Evolutionary conservation across 2,888 invertebrate species (phyloP), one percentile per base, ranked within the genome.

Genomic region (Drosophila parthenogenetica): DNA sequence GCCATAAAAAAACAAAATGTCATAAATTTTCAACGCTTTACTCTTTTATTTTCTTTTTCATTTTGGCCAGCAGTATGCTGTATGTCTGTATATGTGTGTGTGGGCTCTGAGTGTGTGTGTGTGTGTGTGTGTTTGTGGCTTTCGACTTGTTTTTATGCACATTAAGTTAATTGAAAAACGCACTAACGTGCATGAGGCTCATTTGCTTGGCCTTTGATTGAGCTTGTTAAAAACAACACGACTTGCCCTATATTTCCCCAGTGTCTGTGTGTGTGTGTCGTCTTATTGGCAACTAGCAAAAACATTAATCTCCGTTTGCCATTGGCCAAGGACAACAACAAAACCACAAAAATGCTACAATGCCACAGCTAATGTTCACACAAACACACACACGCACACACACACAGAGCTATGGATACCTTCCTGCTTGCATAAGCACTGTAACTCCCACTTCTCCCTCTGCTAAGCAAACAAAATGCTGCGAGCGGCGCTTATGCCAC

Each of bases 221-320:
- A 62, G 78, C 71, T 54, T 70, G 60, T 63, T 68, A 55, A 55
- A 66, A 61, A 59, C 37, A 25, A 25, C 29, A 19, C 37, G 58
- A 59, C 53, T 55, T 68, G 62, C 8, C 49, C 55, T 19, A 68
- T 22, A 62, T 43, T 42, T 7, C 45, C 7, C 5, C 1, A 19
- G 42, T 43, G n/a, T 32, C 13, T 59, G 48, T 51, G 16, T 76
- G 13, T 76, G 45, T 74, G 86, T 78, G 22, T 67, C 64, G 61
- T 62, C 73, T 79, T 81, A 79, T 78, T 77, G 76, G 67, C 77
- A 53, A 72, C 70, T 73, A 81, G 73, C 78, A 63, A 80, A 86
- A 81, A 78, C 89, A 90, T 90, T 90, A 90, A 90, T 90, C 90
- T 90, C 90, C 89, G 91, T 83, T 90, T 82, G 82, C 91, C 90